phyloP scores from a whole-genome alignment of 2,113 vertebrate species.

The Larimichthys polyactis region DNA sequence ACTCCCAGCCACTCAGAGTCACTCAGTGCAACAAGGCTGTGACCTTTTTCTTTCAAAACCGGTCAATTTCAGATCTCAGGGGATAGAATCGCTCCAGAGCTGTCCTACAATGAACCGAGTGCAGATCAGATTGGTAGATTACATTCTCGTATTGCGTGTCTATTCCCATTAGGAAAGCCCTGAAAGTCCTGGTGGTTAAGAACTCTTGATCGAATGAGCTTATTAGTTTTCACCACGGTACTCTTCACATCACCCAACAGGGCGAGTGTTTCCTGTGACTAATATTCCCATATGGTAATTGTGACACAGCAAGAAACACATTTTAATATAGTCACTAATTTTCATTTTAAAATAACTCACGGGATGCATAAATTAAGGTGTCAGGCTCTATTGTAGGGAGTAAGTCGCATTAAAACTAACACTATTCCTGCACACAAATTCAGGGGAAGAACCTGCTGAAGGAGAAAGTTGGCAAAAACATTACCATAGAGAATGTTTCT shows the following conservation, averaged over 20 bases:
- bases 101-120: background rate
- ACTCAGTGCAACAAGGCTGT: background rate
- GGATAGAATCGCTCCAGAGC: background rate
- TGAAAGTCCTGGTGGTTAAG: background rate
- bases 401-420: background rate
- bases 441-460: conserved; percentile 7
- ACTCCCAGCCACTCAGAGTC: background rate
- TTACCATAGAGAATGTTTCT: conserved; percentile 19
- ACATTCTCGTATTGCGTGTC: background rate
- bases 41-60: background rate
- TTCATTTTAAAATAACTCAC: background rate
- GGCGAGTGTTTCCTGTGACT: background rate
- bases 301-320: background rate
- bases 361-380: background rate
- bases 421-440: background rate
- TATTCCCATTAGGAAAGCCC: background rate
- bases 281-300: background rate
- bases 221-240: background rate
- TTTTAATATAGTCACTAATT: background rate
- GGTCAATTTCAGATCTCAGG: background rate
- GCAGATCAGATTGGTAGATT: background rate
- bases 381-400: background rate
- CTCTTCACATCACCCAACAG: background rate
- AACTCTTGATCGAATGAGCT: background rate
- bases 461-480: background rate